These are phyloP conservation scores for Dascyllus trimaculatus DNA, from an alignment of 2,113 vertebrate species.

Conservation along the genomic window DNA sequence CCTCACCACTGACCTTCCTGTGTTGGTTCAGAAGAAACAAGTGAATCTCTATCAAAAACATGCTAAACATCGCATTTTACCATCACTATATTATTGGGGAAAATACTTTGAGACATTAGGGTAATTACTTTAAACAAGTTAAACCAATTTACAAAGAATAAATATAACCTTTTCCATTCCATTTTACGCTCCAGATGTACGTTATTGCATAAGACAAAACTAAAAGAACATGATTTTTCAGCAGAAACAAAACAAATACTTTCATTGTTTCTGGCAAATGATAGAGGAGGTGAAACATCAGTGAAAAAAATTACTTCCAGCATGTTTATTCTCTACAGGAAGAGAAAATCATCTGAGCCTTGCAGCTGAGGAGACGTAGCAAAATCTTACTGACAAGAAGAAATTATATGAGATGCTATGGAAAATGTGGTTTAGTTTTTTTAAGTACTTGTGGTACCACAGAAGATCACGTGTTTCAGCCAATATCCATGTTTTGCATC, in stretches of 20 bases:
- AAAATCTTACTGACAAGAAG: constrained; percentile 8
- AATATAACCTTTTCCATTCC: not conserved
- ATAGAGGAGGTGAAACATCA: constrained; percentile 3
- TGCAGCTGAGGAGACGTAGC: not conserved
- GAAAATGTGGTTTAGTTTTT: constrained; percentile 1
- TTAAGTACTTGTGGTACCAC: not conserved
- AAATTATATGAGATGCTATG: not conserved
- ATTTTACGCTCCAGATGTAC: no score
- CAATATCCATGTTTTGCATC: not conserved
- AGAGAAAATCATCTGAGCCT: constrained; percentile 4
- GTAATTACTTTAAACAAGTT: no score
- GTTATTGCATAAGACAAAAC: not conserved
- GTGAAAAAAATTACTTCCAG: constrained; percentile 23
- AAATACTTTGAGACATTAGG: no score
- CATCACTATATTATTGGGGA: not conserved
- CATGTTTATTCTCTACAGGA: constrained; percentile 30
- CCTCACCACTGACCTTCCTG: constrained; percentile 26
- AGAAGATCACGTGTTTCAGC: not conserved
- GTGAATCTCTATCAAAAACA: no score
- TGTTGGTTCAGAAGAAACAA: not conserved
- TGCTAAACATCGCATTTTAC: not conserved
- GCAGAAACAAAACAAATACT: not conserved
- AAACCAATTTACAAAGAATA: no score
- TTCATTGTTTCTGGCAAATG: not conserved
- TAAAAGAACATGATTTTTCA: not conserved